These are phyloP conservation scores for Hippocampus barbouri DNA, from an alignment of 2,113 vertebrate species.

Conservation along the genomic window DNA sequence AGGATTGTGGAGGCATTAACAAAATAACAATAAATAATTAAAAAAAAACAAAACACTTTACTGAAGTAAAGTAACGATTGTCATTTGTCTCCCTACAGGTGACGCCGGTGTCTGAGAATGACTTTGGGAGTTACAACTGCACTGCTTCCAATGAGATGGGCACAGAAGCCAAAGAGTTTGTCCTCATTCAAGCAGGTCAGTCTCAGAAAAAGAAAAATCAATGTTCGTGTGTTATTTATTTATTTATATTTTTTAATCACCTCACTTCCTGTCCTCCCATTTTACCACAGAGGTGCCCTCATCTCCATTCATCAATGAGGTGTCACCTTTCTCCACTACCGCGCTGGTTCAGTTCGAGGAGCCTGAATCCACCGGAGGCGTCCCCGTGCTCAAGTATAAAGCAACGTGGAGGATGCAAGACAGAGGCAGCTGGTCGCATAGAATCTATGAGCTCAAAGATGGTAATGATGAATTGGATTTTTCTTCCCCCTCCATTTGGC, in stretches of 20 bases:
- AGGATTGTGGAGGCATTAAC: too few species aligned
- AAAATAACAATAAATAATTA: too few species aligned
- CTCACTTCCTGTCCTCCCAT: slow-evolving; percentile 3
- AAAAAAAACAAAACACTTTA: too few species aligned
- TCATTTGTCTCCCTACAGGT: slow-evolving; percentile 71
- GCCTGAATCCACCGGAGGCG: slow-evolving; percentile 88
- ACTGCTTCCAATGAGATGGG: slow-evolving; percentile 94
- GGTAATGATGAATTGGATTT: slow-evolving; percentile 67
- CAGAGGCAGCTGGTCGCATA: slow-evolving; percentile 76
- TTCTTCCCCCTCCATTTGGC: neutral
- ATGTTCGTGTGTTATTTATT: neutral
- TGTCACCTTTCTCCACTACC: slow-evolving; percentile 90
- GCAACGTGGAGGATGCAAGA: slow-evolving; percentile 80
- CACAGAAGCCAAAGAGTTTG: slow-evolving; percentile 92
- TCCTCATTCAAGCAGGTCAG: slow-evolving; percentile 96
- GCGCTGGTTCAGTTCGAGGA: slow-evolving; percentile 87
- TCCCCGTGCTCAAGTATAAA: slow-evolving; percentile 87
- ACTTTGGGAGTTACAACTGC: slow-evolving; percentile 98
- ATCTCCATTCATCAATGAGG: slow-evolving; percentile 80
- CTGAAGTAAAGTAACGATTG: neutral
- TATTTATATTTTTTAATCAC: slow-evolving; percentile 17
- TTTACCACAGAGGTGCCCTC: slow-evolving; percentile 85
- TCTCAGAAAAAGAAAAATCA: slow-evolving; percentile 4
- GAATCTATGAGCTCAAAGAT: slow-evolving; percentile 78
- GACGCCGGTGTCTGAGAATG: slow-evolving; percentile 90